Base-by-base conservation (phyloP, 2,797 vertebrate genomes). In the Argya squamiceps region DNA sequence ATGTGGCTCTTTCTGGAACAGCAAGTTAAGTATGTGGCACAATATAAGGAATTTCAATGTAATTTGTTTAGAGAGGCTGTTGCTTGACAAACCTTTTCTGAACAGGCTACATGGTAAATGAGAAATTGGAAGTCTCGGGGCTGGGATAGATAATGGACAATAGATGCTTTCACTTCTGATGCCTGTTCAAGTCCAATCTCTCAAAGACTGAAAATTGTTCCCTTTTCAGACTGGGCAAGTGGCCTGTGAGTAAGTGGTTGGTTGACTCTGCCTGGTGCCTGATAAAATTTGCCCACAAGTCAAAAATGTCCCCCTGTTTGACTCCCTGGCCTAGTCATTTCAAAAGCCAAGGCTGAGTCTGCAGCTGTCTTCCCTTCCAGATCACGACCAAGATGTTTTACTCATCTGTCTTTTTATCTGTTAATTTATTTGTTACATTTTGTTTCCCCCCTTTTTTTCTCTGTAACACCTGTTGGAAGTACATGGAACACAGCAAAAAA, bases 101-200 rank as follows among this genome's bases (percentile, higher is more conserved):
- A 96, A 20, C 65, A 76, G 49, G 24, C 82, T 68, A 29, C 68
- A 53, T 71, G 64, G 56, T 80, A 83, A 91, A 71, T 64, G 69
- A 83, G 82, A 88, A 91, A 41, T 43, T 95, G 79, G 69, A 94
- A 89, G 65, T 93, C 82, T 93, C 1, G 0, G 37, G 67, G 49
- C 39, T 83, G 46, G n/a, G 29, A 44, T 62, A 92, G 79, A 62
- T 92, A 89, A 91, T n/a, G 23, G 60, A 94, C 96, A 95, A 93
- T 93, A 91, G 91, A 81, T 47, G 84, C 92, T 97, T 96, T 96
- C 75, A 92, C 46, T 92, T 93, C 58, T 94, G 64, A 43, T 88
- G 68, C 75, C 65, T 89, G 50, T 85, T 96, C 82, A 85, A 83
- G 58, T 88, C 79, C 73, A 76, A n/a, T 92, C 91, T 84, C 50